Base-by-base conservation (phyloP, 2,888 invertebrate genomes). In the Stenichneumon culpator region DNA sequence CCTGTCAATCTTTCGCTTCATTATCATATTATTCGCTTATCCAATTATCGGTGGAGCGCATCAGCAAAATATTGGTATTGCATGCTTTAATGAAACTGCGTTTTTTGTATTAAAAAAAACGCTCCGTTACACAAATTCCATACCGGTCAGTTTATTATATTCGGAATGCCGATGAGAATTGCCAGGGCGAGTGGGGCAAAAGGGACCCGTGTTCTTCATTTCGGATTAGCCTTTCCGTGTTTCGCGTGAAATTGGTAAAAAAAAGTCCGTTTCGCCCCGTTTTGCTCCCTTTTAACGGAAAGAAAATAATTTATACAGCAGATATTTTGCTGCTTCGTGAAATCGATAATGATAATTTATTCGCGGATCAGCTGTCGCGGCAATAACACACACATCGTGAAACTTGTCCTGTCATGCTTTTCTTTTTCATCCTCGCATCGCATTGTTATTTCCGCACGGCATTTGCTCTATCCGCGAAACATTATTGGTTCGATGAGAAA, bases 1-100 rank as follows among this genome's bases (percentile, higher is more conserved):
- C 57, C 57, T 25, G 57, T 57, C 57, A 57, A 57, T 57, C 57
- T 57, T 57, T 25, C 22, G 4, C 57, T 57, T 57, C 11, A 57
- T 57, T 57, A 57, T 57, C 57, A 25, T 57, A 57, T 57, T 22
- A 57, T 25, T 57, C 57, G 57, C 25, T 57, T 9, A 57, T 57
- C 57, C 25, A 14, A 57, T 57, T 57, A 57, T 25, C 4, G 22
- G 22, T 14, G 0, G 25, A 57, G 14, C 25, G 57, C 14, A 1
- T 14, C 11, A 22, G 11, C 7, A 25, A 25, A 57, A 57, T 14
- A 14, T 57, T 25, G 1, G 25, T 11, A 11, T 22, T 25, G 4
- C 44, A 3, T 47, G 44, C 44, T 47, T 3, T 14, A 47, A 47
- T 47, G 44, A 14, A 47, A 47, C 16, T 16, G 16, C 44, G 16